Percentiles rank a stretch among this genome's conserved stretches.
phyloP scores from a whole-genome alignment of 2,797 vertebrate genomes.

The Chloroceryle inda region DNA sequence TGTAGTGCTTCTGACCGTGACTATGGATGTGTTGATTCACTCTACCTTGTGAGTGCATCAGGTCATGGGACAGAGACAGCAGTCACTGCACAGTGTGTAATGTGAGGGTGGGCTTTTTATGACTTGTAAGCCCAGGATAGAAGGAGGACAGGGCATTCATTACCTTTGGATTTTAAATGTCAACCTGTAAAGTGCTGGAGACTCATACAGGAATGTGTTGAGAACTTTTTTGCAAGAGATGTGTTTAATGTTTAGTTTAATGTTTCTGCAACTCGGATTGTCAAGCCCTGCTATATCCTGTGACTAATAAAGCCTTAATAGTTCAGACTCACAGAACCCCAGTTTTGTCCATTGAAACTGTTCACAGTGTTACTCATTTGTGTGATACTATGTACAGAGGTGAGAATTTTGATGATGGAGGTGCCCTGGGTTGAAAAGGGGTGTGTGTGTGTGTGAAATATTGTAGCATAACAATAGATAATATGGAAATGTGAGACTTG shows the following conservation, averaged over 20 bases:
- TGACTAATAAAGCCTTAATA: background rate
- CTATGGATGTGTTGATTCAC: background rate
- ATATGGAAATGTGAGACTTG: background rate
- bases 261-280: background rate
- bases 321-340: background rate
- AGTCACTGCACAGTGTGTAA: fast-evolving
- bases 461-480: background rate
- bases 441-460: no score
- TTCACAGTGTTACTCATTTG: background rate
- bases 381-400: background rate
- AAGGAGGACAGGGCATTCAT: background rate
- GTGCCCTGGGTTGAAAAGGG: background rate
- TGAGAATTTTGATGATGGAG: background rate
- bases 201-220: background rate
- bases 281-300: background rate
- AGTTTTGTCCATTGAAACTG: background rate
- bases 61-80: background rate
- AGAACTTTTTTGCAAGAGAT: background rate
- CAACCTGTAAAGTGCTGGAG: background rate
- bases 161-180: background rate
- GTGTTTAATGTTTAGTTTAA: background rate
- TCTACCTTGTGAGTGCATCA: background rate
- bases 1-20: background rate
- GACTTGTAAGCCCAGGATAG: background rate
- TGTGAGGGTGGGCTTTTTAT: background rate